phyloP scores from a whole-genome alignment of 2,888 invertebrate genomes.

The Sipha maydis region DNA sequence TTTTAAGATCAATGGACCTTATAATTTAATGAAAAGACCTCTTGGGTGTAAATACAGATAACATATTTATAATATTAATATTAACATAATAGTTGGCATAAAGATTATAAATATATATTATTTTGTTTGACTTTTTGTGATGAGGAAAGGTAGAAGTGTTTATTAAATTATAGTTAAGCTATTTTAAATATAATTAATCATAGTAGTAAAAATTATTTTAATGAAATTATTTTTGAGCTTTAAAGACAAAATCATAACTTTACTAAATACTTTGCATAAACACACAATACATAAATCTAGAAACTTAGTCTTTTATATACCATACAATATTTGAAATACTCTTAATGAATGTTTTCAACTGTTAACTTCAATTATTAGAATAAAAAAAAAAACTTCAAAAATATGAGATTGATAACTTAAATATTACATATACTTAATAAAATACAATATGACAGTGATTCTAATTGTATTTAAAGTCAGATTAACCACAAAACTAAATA shows the following conservation, averaged over 20 bases:
- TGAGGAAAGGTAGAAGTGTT: not conserved
- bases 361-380: not conserved
- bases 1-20: not conserved
- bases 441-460: not conserved
- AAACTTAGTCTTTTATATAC: not conserved
- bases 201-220: not conserved
- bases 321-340: slow-evolving; percentile 11
- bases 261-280: not conserved
- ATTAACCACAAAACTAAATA: not conserved
- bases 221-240: slow-evolving; percentile 35
- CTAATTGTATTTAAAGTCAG: not conserved
- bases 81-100: not conserved
- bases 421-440: not conserved
- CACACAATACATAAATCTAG: not conserved
- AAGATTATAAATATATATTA: not conserved
- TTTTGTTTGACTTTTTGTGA: not conserved
- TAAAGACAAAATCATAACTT: slow-evolving; percentile 1
- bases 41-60: not conserved
- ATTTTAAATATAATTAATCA: not conserved
- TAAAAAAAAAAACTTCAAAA: slow-evolving; percentile 11
- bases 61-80: too few relatives aligned
- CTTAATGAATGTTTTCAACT: slow-evolving; percentile 21
- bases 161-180: not conserved
- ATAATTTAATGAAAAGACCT: not conserved
- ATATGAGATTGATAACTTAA: slow-evolving; percentile 20